Evolutionary conservation across 2,888 invertebrate genomes (phyloP).

Genomic region (Hoplodrina blanda): DNA sequence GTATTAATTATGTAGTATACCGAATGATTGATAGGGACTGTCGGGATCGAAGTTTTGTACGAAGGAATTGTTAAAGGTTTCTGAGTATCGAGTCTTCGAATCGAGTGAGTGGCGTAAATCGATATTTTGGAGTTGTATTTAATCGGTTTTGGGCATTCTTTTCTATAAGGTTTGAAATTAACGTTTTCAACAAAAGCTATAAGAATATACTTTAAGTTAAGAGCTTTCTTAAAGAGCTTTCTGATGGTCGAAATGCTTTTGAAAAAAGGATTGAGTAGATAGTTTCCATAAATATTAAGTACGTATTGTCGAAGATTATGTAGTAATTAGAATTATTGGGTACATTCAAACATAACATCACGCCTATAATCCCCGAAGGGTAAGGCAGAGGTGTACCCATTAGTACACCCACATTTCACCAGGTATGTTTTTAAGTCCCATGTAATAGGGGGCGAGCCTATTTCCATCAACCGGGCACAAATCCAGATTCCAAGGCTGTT

Average conservation of each 20-base stretch:
- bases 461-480: too few relatives aligned
- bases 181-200: conserved; percentile 10
- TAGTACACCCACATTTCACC: too few relatives aligned
- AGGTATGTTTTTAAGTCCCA: too few relatives aligned
- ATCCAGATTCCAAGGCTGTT: too few relatives aligned
- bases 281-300: too few relatives aligned
- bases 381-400: too few relatives aligned
- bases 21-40: conserved; percentile 85
- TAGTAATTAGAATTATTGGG: too few relatives aligned
- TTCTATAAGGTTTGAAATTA: conserved; percentile 3
- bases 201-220: not conserved
- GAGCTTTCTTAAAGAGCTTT: conserved; percentile 28
- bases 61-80: conserved; percentile 36
- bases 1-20: conserved; percentile 87
- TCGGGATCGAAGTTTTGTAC: conserved; percentile 66
- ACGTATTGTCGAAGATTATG: too few relatives aligned
- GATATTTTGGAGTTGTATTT: conserved; percentile 16
- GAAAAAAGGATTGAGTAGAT: too few relatives aligned
- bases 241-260: conserved; percentile 6
- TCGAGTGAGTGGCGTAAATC: conserved; percentile 37
- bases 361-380: too few relatives aligned
- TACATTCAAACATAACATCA: too few relatives aligned
- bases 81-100: conserved; percentile 34
- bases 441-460: too few relatives aligned
- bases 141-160: not conserved